Percentiles rank a stretch among this genome's conserved stretches.
These are phyloP conservation scores for Oreamnos americanus DNA, from an alignment of 2,113 vertebrate species.

Conservation along the genomic window DNA sequence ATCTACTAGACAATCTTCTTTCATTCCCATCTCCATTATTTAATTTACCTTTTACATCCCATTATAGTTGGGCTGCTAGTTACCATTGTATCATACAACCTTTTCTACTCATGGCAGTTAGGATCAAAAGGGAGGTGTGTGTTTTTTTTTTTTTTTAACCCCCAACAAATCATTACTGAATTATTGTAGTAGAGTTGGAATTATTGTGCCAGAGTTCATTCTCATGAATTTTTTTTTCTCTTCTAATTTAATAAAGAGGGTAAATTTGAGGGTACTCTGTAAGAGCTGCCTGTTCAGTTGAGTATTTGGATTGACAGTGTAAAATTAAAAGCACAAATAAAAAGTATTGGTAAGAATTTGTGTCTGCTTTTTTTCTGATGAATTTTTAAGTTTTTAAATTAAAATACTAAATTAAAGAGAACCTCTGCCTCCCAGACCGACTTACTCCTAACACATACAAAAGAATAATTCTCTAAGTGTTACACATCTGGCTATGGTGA, in stretches of 20 bases:
- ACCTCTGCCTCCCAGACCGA: neutral
- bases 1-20: neutral
- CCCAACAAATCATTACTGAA: neutral
- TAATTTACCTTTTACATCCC: neutral
- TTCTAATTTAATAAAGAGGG: slow-evolving; percentile 27
- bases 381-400: slow-evolving; percentile 46
- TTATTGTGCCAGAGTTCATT: neutral
- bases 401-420: slow-evolving; percentile 29
- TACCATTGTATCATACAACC: neutral
- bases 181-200: neutral
- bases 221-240: neutral
- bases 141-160: neutral
- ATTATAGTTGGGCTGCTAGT: neutral
- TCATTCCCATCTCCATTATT: neutral
- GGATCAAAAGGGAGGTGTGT: neutral
- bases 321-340: slow-evolving; percentile 37
- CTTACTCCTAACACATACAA: neutral
- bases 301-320: neutral
- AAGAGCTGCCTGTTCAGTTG: neutral
- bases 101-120: neutral
- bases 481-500: neutral
- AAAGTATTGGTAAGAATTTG: slow-evolving; percentile 23
- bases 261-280: neutral
- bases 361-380: slow-evolving; percentile 12
- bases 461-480: neutral